Percentiles rank a stretch among this genome's conserved stretches.
Evolutionary conservation across 2,113 vertebrate genomes (phyloP).

Genomic region (Noturus placidus): DNA sequence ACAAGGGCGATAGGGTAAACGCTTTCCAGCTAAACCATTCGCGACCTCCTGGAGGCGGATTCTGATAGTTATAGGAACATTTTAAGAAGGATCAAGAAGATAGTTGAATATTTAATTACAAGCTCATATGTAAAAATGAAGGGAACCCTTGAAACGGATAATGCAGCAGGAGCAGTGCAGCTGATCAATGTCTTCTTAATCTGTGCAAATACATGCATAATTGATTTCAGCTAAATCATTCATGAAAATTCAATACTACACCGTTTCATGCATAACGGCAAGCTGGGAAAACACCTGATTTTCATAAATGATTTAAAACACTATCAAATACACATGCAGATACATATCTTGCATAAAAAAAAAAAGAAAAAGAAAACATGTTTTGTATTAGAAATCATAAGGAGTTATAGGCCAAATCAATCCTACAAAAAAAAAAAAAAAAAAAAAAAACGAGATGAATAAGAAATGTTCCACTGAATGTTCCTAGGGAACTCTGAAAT

Average conservation of each 20-base stretch:
- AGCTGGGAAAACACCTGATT: background rate
- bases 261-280: background rate
- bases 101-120: slow-evolving; percentile 43
- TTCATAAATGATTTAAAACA: slow-evolving; percentile 16
- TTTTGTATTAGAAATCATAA: background rate
- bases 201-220: slow-evolving; percentile 46
- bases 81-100: background rate
- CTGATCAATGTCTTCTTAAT: slow-evolving; percentile 51
- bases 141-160: slow-evolving; percentile 24
- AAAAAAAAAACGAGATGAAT: background rate
- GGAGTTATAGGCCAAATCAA: background rate
- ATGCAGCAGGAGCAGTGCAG: slow-evolving; percentile 2
- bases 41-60: background rate
- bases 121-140: background rate
- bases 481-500: background rate
- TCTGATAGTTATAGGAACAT: background rate
- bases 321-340: background rate
- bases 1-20: background rate
- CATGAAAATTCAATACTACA: slow-evolving; percentile 39
- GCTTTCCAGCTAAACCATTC: background rate
- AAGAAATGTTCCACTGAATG: background rate
- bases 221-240: slow-evolving; percentile 46
- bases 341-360: background rate
- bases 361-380: background rate
- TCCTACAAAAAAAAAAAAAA: background rate